phyloP scores from a whole-genome alignment of 2,113 vertebrate species.

The Psittacara wagleri region DNA sequence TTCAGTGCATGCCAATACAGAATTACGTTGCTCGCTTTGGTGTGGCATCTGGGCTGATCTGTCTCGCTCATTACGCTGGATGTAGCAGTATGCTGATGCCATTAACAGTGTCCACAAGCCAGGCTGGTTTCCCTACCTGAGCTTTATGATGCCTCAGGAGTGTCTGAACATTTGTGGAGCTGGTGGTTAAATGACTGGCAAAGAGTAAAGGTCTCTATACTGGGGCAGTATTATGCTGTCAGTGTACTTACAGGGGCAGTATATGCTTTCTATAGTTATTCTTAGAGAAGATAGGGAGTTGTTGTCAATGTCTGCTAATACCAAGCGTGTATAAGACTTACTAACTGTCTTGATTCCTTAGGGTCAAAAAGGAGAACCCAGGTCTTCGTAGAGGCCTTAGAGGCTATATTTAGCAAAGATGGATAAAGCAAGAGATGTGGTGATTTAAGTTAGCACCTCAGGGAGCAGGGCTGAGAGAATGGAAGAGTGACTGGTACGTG shows the following conservation, averaged over 20 bases:
- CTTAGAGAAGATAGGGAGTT: neutral
- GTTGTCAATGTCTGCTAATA: neutral
- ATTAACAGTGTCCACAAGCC: neutral
- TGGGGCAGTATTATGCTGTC: neutral
- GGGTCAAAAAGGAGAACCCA: neutral
- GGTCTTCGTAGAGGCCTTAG: neutral
- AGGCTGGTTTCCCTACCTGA: neutral
- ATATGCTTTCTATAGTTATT: neutral
- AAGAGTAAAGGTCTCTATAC: neutral
- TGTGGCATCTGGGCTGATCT: conserved; percentile 40
- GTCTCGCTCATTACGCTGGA: neutral
- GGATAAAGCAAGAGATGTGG: neutral
- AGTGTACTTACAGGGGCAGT: neutral
- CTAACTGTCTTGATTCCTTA: neutral
- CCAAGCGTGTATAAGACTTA: neutral
- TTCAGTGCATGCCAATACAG: conserved; percentile 18
- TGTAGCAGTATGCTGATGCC: neutral
- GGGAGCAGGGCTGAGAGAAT: neutral
- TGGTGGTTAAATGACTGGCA: neutral
- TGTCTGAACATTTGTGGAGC: neutral
- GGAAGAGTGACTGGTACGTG: neutral
- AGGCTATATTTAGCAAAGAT: neutral
- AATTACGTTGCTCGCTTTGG: neutral
- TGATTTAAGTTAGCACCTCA: neutral
- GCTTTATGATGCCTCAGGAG: neutral